Percentiles rank a stretch among this genome's conserved stretches.
These are phyloP conservation scores for Aeoliscus strigatus DNA, from an alignment of 2,797 vertebrate genomes.

Conservation along the genomic window DNA sequence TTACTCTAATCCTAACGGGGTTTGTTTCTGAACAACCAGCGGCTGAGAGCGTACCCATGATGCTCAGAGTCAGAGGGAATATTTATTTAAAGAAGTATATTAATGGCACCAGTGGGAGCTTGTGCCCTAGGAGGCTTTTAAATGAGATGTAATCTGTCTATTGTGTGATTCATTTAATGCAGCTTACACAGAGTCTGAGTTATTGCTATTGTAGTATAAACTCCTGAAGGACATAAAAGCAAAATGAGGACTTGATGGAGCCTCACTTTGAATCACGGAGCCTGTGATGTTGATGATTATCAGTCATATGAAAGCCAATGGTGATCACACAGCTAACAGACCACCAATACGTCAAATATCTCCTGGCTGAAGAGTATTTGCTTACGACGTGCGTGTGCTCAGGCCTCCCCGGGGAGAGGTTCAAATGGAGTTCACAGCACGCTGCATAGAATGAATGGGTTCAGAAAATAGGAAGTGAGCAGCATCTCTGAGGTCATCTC, in stretches of 20 bases:
- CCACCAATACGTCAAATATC: constrained; percentile 4
- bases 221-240: constrained; percentile 24
- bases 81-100: constrained; percentile 15
- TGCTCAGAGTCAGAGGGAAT: constrained; percentile 4
- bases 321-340: constrained; percentile 4
- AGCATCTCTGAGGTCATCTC: constrained; percentile 15
- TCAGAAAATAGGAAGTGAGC: too few species aligned
- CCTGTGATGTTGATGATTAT: constrained; percentile 9
- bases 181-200: constrained; percentile 16
- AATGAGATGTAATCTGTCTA: constrained; percentile 9
- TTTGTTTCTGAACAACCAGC: constrained; percentile 45
- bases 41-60: constrained; percentile 14
- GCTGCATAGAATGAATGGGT: background rate
- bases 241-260: too few species aligned
- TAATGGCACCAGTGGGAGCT: constrained; percentile 10
- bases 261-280: constrained; percentile 14
- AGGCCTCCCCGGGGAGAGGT: constrained; percentile 17
- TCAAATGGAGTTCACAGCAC: constrained; percentile 53
- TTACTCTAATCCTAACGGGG: constrained; percentile 76
- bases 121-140: too few species aligned
- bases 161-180: constrained; percentile 20
- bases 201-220: constrained; percentile 18
- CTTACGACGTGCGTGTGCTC: background rate
- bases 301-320: constrained; percentile 12
- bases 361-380: constrained; percentile 6